These are phyloP conservation scores for Aurelia sp. DNA, from an alignment of 30 jellyfish, hydroid and myxozoan genomes.

Conservation along the genomic window DNA sequence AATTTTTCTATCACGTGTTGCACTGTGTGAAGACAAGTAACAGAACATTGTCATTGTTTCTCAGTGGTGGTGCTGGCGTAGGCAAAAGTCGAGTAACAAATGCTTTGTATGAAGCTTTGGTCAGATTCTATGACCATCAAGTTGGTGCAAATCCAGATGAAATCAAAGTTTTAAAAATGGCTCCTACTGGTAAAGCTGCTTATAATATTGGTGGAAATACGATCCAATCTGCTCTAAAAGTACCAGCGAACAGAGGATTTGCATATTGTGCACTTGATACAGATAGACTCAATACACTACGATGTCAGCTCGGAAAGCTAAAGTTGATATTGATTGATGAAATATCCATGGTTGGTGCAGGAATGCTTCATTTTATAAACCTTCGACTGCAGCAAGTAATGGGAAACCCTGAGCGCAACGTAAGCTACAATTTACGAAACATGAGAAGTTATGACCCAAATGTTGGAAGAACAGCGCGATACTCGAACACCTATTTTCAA, in stretches of 20 bases:
- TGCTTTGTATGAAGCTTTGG: not conserved
- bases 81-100: constrained; percentile 29
- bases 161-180: not conserved
- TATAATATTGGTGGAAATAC: constrained; percentile 33
- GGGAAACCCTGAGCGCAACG: no score
- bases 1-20: constrained; percentile 23
- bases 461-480: no score
- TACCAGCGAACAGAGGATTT: constrained; percentile 28
- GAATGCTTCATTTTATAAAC: constrained; percentile 6
- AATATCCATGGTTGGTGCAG: constrained; percentile 38
- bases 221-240: constrained; percentile 27
- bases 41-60: constrained; percentile 4
- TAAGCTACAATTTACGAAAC: no score
- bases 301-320: constrained; percentile 1
- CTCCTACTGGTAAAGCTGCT: constrained; percentile 46
- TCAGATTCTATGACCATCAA: not conserved
- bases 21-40: not conserved
- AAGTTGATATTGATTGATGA: constrained; percentile 30
- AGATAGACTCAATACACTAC: constrained; percentile 18
- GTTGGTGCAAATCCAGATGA: constrained; percentile 34
- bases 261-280: not conserved
- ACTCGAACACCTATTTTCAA: no score
- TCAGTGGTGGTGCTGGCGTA: constrained; percentile 53
- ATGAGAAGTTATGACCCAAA: no score
- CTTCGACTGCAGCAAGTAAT: constrained; percentile 23